phyloP scores from a whole-genome alignment of 2,888 invertebrate genomes.

The Entomobrya proxima region DNA sequence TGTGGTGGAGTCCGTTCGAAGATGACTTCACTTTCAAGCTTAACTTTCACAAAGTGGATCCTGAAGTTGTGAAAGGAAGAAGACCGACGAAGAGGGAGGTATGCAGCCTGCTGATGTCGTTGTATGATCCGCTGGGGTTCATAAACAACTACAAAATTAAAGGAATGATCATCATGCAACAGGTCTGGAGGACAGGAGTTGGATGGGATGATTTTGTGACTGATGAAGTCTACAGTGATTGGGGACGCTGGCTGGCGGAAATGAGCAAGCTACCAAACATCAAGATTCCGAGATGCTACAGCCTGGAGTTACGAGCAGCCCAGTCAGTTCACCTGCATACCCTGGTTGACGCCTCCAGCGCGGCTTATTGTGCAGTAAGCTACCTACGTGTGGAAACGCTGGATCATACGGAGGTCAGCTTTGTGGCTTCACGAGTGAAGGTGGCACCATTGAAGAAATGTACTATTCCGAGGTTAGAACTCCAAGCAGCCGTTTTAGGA shows the following conservation, averaged over 20 bases:
- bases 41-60: background rate
- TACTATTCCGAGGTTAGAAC: background rate
- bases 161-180: background rate
- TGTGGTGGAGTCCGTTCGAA: constrained; percentile 11
- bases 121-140: constrained; percentile 38
- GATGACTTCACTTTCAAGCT: constrained; percentile 2
- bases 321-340: background rate
- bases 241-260: background rate
- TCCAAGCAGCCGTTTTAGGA: background rate
- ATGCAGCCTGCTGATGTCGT: constrained; percentile 3
- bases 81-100: constrained; percentile 11
- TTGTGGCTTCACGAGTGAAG: background rate
- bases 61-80: background rate
- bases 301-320: background rate
- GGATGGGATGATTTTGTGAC: background rate
- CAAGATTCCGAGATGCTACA: background rate
- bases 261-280: background rate
- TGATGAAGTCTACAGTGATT: background rate
- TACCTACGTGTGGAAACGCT: constrained; percentile 8
- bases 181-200: background rate
- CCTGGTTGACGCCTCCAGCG: constrained; percentile 10
- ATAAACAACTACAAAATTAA: constrained; percentile 27
- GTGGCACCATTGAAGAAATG: background rate
- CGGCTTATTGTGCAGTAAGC: background rate
- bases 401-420: background rate